Percentiles rank a stretch among this genome's conserved stretches.
Conservation (phyloP, 2,113 vertebrate genomes). For the Ascaphus truei region DNA sequence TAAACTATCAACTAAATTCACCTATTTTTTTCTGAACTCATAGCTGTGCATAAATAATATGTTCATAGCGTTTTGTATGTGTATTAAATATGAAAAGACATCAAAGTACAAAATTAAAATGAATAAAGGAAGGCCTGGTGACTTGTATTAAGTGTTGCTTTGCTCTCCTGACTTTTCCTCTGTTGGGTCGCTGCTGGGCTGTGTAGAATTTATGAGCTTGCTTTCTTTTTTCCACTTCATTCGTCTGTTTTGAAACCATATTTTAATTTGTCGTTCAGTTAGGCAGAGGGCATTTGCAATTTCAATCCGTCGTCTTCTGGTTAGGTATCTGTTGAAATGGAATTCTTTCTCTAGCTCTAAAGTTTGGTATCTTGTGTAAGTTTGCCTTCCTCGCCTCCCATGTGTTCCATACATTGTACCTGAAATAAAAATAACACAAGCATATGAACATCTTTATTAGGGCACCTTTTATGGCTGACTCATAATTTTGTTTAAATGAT, state of each 20-base stretch:
- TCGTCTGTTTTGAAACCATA: conserved; percentile 83
- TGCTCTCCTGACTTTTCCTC: conserved; percentile 75
- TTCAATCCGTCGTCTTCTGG: conserved; percentile 77
- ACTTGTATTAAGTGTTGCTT: conserved; percentile 47
- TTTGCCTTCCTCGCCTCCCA: conserved; percentile 76
- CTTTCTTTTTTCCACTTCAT: conserved; percentile 85
- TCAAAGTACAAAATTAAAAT: background rate
- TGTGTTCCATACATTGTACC: conserved; percentile 75
- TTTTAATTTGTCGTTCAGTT: conserved; percentile 81
- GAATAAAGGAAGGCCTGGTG: conserved; percentile 9
- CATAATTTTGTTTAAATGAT: too few species aligned
- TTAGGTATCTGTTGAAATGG: conserved; percentile 82
- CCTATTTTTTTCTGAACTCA: too few species aligned
- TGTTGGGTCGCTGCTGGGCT: conserved; percentile 69
- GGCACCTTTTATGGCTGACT: too few species aligned
- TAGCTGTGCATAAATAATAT: background rate
- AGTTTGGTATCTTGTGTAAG: conserved; percentile 79
- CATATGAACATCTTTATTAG: too few species aligned
- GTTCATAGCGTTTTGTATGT: background rate
- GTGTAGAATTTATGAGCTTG: conserved; percentile 75
- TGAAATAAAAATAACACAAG: conserved; percentile 51
- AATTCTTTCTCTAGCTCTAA: conserved; percentile 82
- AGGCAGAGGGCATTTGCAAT: conserved; percentile 78
- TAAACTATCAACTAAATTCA: background rate
- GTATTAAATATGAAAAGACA: background rate